Percentiles rank a stretch among this genome's conserved stretches.
Conservation (phyloP, 2,797 vertebrate species). For the Apogon hyalosoma region DNA sequence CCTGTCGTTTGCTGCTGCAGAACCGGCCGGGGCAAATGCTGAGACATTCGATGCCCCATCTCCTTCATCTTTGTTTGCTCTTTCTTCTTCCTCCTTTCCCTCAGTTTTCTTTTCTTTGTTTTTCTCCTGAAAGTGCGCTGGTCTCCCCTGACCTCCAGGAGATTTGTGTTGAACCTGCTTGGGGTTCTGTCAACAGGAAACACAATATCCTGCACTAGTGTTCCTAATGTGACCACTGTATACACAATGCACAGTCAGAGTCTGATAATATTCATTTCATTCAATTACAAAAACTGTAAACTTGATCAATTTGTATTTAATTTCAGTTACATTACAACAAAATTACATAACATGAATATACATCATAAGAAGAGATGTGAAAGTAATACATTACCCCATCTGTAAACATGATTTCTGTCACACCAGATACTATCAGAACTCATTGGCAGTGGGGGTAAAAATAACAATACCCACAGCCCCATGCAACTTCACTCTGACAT, state of each 20-base stretch:
- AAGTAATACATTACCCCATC: too few relatives aligned
- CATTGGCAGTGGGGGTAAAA: too few relatives aligned
- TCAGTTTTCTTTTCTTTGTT: slow-evolving; percentile 33
- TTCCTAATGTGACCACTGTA: slow-evolving; percentile 37
- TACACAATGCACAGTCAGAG: slow-evolving; percentile 15
- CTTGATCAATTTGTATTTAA: too few relatives aligned
- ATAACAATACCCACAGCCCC: too few relatives aligned
- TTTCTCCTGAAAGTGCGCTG: slow-evolving; percentile 43
- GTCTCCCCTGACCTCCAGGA: slow-evolving; percentile 62
- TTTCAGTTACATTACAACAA: too few relatives aligned
- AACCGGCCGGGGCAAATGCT: slow-evolving; percentile 61
- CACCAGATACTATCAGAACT: too few relatives aligned
- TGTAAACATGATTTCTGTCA: too few relatives aligned
- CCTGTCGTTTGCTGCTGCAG: slow-evolving; percentile 63
- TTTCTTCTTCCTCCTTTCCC: slow-evolving; percentile 40
- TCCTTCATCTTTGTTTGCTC: slow-evolving; percentile 45
- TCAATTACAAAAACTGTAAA: too few relatives aligned
- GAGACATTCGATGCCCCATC: slow-evolving; percentile 64
- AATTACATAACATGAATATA: too few relatives aligned
- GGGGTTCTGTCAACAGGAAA: slow-evolving; percentile 39
- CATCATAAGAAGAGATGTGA: too few relatives aligned
- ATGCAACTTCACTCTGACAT: too few relatives aligned
- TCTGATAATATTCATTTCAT: too few relatives aligned
- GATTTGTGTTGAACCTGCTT: slow-evolving; percentile 44
- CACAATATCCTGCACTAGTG: slow-evolving; percentile 23